Conservation (phyloP, 2,888 invertebrate genomes). For the Horisme vitalbata region DNA sequence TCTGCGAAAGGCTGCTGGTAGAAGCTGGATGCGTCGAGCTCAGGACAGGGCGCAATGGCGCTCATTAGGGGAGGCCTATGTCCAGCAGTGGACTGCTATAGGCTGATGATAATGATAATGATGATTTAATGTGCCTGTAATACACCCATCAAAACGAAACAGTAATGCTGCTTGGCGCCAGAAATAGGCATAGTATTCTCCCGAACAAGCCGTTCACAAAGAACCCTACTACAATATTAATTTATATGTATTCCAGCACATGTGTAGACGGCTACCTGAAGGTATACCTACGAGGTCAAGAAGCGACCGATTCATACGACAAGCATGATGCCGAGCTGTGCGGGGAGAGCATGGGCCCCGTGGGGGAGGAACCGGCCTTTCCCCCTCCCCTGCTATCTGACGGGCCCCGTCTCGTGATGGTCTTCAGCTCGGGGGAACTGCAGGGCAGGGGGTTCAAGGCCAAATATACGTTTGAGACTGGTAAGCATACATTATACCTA, state of each 20-base stretch:
- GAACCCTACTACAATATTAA: no score
- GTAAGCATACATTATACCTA: slow-evolving; percentile 75
- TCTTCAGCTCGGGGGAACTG: slow-evolving; percentile 95
- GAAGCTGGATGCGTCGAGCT: no score
- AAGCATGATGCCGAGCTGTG: slow-evolving; percentile 97
- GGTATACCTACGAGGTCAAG: slow-evolving; percentile 95
- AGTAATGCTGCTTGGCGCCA: no score
- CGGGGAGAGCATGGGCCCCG: slow-evolving; percentile 82
- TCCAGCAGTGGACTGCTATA: no score
- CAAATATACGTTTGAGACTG: slow-evolving; percentile 92
- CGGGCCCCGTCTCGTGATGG: slow-evolving; percentile 96
- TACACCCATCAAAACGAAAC: no score
- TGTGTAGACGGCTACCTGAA: slow-evolving; percentile 96
- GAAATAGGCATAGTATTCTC: no score
- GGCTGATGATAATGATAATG: no score
- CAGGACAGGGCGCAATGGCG: no score
- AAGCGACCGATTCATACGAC: slow-evolving; percentile 95
- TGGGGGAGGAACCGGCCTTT: slow-evolving; percentile 67
- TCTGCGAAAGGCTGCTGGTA: no score
- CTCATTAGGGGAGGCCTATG: no score
- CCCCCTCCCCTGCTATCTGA: slow-evolving; percentile 93
- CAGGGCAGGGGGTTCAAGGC: slow-evolving; percentile 96
- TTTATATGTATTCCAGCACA: slow-evolving; percentile 74
- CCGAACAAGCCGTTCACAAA: no score
- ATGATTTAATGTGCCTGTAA: no score